Evolutionary conservation across 2,797 vertebrate species (phyloP).

Genomic region (Poecilia picta): DNA sequence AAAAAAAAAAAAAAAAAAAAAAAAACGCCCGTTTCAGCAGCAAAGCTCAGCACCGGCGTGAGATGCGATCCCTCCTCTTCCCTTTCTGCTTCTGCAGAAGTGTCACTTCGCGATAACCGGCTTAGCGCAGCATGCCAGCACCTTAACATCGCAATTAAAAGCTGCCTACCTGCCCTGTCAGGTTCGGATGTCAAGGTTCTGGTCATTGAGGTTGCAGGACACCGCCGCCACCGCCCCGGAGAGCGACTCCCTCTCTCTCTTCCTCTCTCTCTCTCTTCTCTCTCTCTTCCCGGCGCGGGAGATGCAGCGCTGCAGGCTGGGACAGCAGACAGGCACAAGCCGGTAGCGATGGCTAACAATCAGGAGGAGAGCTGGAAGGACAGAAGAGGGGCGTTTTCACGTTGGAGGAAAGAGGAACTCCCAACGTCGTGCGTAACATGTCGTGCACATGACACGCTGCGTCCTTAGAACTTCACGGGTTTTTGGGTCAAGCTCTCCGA

Average conservation of each 20-base stretch:
- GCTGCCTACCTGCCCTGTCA: conserved; percentile 75
- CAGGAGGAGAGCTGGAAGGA: conserved; percentile 42
- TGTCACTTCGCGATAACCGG: conserved; percentile 60
- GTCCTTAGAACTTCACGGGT: conserved; percentile 14
- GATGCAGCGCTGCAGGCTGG: conserved; percentile 64
- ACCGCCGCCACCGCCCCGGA: conserved; percentile 63
- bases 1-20: not conserved
- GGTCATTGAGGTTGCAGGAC: conserved; percentile 69
- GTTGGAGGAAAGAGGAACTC: conserved; percentile 69
- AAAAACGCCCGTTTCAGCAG: conserved; percentile 6
- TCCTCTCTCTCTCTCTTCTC: conserved; percentile 28
- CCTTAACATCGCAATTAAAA: conserved; percentile 47
- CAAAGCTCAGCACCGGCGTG: conserved; percentile 21
- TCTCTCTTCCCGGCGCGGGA: conserved; percentile 49
- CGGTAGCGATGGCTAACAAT: conserved; percentile 49
- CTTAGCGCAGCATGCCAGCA: conserved; percentile 55
- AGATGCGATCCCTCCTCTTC: conserved; percentile 13
- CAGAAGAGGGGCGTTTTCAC: conserved; percentile 77
- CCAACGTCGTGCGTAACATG: conserved; percentile 72
- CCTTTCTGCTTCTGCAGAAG: conserved; percentile 33
- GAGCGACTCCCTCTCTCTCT: not conserved
- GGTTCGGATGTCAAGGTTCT: conserved; percentile 64
- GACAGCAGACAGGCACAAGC: conserved; percentile 52
- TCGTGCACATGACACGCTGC: conserved; percentile 56
- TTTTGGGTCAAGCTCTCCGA: conserved; percentile 3